Evolutionary conservation across 2,797 vertebrate genomes (phyloP).

Genomic region (Luscinia megarhynchos): DNA sequence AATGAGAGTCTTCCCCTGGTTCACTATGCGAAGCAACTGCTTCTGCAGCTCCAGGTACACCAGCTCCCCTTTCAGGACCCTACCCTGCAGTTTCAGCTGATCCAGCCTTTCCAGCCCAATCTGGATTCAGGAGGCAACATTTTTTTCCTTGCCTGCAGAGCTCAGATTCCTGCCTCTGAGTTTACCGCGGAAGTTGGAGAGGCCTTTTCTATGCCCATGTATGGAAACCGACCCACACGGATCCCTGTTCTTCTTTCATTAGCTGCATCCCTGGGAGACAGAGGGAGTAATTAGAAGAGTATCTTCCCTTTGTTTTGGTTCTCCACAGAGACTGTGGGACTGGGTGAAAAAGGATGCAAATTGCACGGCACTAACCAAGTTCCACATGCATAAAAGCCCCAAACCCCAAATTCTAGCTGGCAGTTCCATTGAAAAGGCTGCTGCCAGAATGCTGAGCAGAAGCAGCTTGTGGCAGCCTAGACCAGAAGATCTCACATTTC

Average conservation of each 20-base stretch:
- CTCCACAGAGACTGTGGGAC: constrained; percentile 57
- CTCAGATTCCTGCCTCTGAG: constrained; percentile 67
- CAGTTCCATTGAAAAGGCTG: neutral
- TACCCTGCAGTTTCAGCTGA: constrained; percentile 67
- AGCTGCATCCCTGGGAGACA: constrained; percentile 74
- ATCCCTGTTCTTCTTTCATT: constrained; percentile 70
- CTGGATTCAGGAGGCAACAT: constrained; percentile 54
- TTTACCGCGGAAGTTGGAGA: constrained; percentile 66
- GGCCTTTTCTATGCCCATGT: constrained; percentile 67
- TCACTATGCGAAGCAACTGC: neutral
- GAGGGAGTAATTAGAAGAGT: constrained; percentile 63
- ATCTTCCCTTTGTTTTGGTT: constrained; percentile 53
- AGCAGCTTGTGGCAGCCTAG: neutral
- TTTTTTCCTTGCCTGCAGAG: constrained; percentile 69
- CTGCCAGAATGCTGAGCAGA: neutral
- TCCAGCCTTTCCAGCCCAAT: constrained; percentile 63
- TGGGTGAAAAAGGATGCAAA: constrained; percentile 23
- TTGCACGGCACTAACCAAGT: neutral
- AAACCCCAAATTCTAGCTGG: neutral
- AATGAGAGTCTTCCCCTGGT: neutral
- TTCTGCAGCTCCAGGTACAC: constrained; percentile 20
- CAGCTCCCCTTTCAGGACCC: constrained; percentile 51
- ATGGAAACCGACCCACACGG: constrained; percentile 69
- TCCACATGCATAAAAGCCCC: constrained; percentile 56
- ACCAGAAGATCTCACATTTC: neutral